phyloP scores from a whole-genome alignment of 1,140 invertebrate species.

The Babylonia areolata region DNA sequence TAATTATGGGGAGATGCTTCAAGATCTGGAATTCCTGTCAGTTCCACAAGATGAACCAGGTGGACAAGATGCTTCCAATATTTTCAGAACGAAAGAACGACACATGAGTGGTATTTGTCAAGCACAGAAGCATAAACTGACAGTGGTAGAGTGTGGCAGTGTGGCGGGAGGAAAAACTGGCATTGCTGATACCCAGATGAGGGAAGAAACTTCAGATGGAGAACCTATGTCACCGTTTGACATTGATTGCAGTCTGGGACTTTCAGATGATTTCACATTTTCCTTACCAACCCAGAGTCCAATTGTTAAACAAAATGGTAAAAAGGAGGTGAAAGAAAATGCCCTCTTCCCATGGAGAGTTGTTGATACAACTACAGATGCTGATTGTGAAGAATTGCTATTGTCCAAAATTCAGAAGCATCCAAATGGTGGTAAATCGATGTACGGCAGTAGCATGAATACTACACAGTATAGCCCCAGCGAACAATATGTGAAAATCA shows the following conservation, averaged over 20 bases:
- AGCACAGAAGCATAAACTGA: neutral
- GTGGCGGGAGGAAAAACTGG: neutral
- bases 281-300: neutral
- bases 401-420: neutral
- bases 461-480: neutral
- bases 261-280: conserved; percentile 12
- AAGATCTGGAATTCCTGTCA: neutral
- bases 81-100: neutral
- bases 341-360: conserved; percentile 6
- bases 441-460: neutral
- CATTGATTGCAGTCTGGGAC: conserved; percentile 3
- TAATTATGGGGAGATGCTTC: conserved; percentile 16
- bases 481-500: neutral
- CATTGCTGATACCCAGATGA: neutral
- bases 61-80: neutral
- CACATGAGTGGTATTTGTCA: neutral
- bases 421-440: neutral
- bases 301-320: neutral
- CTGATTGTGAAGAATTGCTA: neutral
- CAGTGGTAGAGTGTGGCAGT: neutral
- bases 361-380: neutral
- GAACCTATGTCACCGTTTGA: conserved; percentile 20
- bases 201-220: neutral
- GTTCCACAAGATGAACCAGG: neutral
- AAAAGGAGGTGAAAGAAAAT: neutral